These are phyloP conservation scores for Anas capensis DNA, from an alignment of 2,797 vertebrate genomes.

Conservation along the genomic window DNA sequence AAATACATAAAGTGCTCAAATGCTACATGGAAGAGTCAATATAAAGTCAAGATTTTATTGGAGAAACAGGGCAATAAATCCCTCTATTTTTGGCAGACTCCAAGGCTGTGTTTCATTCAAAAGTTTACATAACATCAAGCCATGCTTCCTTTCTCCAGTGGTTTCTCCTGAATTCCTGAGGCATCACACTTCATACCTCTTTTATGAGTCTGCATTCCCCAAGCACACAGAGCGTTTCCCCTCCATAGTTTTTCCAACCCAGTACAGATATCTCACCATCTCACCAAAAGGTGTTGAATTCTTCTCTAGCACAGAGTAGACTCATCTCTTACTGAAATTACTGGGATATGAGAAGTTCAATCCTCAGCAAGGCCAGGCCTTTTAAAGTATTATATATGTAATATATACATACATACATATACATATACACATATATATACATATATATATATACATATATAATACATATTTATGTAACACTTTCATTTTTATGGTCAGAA, in stretches of 20 bases:
- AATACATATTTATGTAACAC: no score
- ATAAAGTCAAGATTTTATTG: neutral
- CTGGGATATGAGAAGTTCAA: neutral
- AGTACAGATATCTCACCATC: neutral
- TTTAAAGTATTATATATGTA: neutral
- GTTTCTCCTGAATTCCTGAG: conserved; percentile 36
- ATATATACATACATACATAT: neutral
- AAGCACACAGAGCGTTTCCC: neutral
- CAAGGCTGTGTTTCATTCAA: neutral
- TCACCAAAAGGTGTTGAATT: neutral
- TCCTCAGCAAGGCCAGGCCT: neutral
- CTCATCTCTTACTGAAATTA: neutral
- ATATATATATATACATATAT: no score
- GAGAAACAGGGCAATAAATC: neutral
- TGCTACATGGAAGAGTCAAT: neutral
- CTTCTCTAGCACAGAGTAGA: neutral
- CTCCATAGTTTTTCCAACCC: neutral
- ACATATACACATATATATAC: no score
- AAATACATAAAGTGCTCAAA: neutral
- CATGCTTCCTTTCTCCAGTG: neutral
- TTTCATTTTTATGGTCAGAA: neutral
- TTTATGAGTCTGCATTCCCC: neutral
- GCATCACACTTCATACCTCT: neutral
- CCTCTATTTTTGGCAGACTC: neutral
- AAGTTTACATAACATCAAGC: neutral